Evolutionary conservation across 2,888 invertebrate species (phyloP).

Genomic region (Pteria penguin): DNA sequence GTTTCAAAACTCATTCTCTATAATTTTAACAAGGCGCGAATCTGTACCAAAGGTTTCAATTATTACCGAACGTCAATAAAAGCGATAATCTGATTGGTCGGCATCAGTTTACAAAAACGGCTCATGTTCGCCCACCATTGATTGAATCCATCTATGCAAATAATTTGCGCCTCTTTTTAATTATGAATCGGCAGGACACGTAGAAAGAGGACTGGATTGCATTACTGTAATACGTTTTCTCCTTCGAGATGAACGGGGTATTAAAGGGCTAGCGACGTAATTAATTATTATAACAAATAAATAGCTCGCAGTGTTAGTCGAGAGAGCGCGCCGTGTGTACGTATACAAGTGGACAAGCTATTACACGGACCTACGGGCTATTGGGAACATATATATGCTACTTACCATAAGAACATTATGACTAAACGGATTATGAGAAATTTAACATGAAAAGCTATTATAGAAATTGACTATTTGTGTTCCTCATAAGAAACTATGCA

Average conservation of each 20-base stretch:
- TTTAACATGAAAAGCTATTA: neutral
- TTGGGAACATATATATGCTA: neutral
- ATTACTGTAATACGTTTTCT: neutral
- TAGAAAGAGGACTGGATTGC: neutral
- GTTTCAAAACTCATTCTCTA: neutral
- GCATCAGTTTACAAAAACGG: constrained; percentile 15
- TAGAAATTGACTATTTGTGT: neutral
- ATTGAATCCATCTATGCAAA: neutral
- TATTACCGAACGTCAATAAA: constrained; percentile 9
- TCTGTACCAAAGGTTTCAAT: neutral
- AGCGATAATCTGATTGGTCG: constrained; percentile 14
- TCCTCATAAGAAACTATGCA: neutral
- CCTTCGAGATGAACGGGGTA: neutral
- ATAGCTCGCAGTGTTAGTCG: too few species aligned
- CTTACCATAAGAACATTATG: neutral
- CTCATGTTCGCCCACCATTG: neutral
- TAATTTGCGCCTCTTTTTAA: neutral
- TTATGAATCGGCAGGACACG: neutral
- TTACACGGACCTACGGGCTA: neutral
- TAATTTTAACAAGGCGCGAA: neutral
- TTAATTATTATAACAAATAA: constrained; percentile 12
- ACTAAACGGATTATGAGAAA: neutral
- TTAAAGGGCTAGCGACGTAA: constrained; percentile 10
- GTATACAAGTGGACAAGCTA: neutral
- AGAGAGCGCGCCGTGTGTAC: too few species aligned